A percentile compares a stretch with the other conserved stretches of the same genome.
These are phyloP conservation scores for human (Homo sapiens) DNA, from an alignment of 2,113 vertebrate genomes.

Conservation along the genomic window GRCh38 chr15:25991001-25991500, in stretches of 20 bases:
- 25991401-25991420: no score
- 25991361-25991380: rapidly evolving
- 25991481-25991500: neutral
- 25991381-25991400: no score
- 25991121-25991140: neutral
- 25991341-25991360: neutral
- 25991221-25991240: neutral
- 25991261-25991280: neutral
- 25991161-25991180: neutral
- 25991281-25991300: neutral
- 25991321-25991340: neutral
- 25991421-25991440: no score
- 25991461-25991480: neutral
- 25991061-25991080: neutral
- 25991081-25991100: neutral
- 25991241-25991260: neutral
- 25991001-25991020: neutral
- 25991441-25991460: neutral
- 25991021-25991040: neutral
- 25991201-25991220: neutral
- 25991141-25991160: neutral
- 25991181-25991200: neutral
- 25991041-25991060: no score
- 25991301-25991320: neutral
- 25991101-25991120: neutral